A percentile compares a stretch with the other conserved stretches of the same genome.
Evolutionary conservation across 2,113 vertebrate genomes (phyloP).

Genomic region (Oreochromis niloticus): DNA sequence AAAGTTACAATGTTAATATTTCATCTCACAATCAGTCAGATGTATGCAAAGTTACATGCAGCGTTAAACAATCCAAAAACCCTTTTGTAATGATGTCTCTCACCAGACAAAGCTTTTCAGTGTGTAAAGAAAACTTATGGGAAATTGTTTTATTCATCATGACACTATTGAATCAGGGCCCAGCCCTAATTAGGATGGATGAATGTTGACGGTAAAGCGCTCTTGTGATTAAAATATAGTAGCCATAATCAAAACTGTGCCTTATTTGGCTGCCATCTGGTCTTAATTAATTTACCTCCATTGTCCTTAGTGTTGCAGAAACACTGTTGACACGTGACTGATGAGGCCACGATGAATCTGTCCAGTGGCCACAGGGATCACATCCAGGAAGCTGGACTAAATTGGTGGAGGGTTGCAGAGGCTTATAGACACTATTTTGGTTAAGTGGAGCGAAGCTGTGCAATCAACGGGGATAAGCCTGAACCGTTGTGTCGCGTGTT

Average conservation of each 20-base stretch:
- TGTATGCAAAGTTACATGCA: background rate
- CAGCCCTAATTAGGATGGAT: background rate
- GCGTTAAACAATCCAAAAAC: background rate
- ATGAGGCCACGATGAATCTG: background rate
- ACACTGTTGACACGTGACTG: background rate
- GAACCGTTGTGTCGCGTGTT: background rate
- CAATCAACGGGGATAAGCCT: conserved; percentile 21
- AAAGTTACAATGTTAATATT: background rate
- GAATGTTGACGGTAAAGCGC: background rate
- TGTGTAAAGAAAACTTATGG: background rate
- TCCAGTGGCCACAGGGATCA: background rate
- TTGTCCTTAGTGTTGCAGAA: background rate
- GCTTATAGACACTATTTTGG: conserved; percentile 38
- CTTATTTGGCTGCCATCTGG: background rate
- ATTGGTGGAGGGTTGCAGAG: background rate
- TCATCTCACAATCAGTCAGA: background rate
- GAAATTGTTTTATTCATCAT: background rate
- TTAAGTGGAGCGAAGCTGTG: conserved; percentile 20
- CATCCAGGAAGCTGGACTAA: conserved; percentile 34
- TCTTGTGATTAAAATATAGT: background rate
- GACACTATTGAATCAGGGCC: background rate
- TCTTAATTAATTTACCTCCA: background rate
- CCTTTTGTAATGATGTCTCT: background rate
- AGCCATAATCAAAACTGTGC: background rate
- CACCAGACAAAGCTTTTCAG: background rate